phyloP scores from a whole-genome alignment of 92 coral and sea anemone genomes.

The Porites divaricata region DNA sequence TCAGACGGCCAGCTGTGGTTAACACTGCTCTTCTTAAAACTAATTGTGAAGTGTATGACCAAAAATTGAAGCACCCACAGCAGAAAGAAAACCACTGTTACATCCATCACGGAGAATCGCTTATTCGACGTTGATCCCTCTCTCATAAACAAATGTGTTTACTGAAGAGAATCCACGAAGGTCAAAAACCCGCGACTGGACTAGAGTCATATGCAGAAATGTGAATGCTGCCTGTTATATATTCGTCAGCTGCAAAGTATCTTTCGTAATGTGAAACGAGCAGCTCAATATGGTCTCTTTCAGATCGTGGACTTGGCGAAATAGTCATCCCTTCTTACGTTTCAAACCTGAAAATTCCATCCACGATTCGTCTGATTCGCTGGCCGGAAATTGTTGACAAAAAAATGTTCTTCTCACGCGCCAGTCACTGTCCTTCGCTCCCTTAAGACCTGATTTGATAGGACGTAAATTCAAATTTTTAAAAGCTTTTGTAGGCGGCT shows the following conservation, averaged over 20 bases:
- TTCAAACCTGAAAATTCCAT: slow-evolving; percentile 7
- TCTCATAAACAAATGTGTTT: background rate
- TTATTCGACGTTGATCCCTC: background rate
- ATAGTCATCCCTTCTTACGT: slow-evolving; percentile 1
- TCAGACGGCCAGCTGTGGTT: background rate
- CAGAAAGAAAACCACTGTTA: background rate
- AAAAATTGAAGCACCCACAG: slow-evolving; percentile 4
- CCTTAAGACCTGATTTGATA: slow-evolving; percentile 1
- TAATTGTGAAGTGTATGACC: background rate
- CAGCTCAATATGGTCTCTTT: slow-evolving; percentile 19
- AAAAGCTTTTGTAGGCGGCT: slow-evolving; percentile 2
- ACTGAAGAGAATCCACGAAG: background rate
- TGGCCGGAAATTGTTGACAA: slow-evolving; percentile 42
- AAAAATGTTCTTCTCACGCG: background rate
- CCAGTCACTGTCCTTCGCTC: background rate
- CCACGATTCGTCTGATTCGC: slow-evolving; percentile 8
- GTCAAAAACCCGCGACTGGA: background rate
- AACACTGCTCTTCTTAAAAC: background rate
- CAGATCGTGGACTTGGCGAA: background rate
- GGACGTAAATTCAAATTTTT: slow-evolving; percentile 11
- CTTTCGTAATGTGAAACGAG: slow-evolving; percentile 31
- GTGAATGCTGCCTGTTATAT: slow-evolving; percentile 12
- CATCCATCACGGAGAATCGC: slow-evolving; percentile 12
- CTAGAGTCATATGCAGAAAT: background rate
- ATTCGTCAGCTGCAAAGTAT: slow-evolving; percentile 11